These are phyloP conservation scores for Hydraecia micacea DNA, from an alignment of 2,888 invertebrate genomes.

Conservation along the genomic window DNA sequence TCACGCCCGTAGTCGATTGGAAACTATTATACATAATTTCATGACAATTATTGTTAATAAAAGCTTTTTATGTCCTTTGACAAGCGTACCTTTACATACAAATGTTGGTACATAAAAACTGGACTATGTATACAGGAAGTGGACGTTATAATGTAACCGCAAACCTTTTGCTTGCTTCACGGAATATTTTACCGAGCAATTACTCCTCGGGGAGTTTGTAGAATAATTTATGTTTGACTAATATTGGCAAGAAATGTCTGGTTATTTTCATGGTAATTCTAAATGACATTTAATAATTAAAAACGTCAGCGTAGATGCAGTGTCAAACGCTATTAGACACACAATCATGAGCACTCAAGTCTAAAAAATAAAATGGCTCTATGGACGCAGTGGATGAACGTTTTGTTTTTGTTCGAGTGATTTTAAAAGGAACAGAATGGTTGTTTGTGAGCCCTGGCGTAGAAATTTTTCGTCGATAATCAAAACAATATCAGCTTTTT, in stretches of 20 bases:
- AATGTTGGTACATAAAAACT: constrained; percentile 45
- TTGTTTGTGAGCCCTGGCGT: not conserved
- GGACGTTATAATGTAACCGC: constrained; percentile 61
- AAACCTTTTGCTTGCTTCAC: constrained; percentile 65
- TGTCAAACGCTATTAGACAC: too few species aligned
- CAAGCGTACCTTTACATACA: constrained; percentile 6
- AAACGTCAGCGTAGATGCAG: too few species aligned
- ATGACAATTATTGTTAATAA: constrained; percentile 8
- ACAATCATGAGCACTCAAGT: not conserved
- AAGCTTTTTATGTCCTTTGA: constrained; percentile 5
- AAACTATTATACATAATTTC: constrained; percentile 14
- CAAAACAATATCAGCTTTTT: too few species aligned
- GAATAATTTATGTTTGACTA: constrained; percentile 45
- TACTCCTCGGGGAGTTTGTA: constrained; percentile 55
- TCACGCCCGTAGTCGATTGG: not conserved
- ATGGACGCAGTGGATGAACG: too few species aligned
- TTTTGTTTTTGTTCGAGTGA: not conserved
- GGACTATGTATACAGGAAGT: constrained; percentile 68
- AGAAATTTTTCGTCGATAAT: too few species aligned
- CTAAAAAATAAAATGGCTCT: not conserved
- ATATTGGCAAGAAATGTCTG: constrained; percentile 34
- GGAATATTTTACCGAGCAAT: constrained; percentile 59
- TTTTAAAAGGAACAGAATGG: constrained; percentile 40
- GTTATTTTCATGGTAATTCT: constrained; percentile 12
- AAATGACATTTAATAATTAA: not conserved